phyloP scores from a whole-genome alignment of 2,113 vertebrate species.

The Nibea coibor region DNA sequence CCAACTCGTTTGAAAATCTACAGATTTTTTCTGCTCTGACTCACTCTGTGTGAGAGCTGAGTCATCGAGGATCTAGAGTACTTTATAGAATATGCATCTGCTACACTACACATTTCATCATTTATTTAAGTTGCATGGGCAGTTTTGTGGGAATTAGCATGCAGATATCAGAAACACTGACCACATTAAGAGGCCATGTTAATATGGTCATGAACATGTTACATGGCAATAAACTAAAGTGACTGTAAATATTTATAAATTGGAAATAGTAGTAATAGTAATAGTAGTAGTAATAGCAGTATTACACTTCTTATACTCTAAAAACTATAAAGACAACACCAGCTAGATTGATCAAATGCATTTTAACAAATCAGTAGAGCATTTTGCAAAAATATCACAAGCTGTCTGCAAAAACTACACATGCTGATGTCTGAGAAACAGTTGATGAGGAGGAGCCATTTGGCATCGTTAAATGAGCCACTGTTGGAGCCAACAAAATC shows the following conservation, averaged over 20 bases:
- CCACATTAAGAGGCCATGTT: not conserved
- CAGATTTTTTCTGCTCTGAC: constrained; percentile 32
- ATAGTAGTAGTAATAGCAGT: too few relatives aligned
- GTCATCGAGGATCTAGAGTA: constrained; percentile 41
- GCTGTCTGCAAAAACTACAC: not conserved
- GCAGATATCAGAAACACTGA: constrained; percentile 9
- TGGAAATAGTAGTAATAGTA: too few relatives aligned
- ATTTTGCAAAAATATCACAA: not conserved
- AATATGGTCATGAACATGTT: not conserved
- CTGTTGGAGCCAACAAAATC: not conserved
- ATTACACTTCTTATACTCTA: not conserved
- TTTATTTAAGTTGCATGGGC: constrained; percentile 40
- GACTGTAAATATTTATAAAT: not conserved
- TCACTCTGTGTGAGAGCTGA: constrained; percentile 48
- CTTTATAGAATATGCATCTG: constrained; percentile 28
- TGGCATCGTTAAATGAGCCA: not conserved
- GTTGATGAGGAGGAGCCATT: not conserved
- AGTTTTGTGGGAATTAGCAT: constrained; percentile 4
- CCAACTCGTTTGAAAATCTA: not conserved
- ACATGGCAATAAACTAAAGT: not conserved
- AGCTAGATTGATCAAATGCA: too few relatives aligned
- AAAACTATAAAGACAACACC: not conserved
- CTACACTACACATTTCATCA: constrained; percentile 19
- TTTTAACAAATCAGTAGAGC: not conserved
- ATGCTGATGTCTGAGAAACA: not conserved